A percentile compares a stretch with the other conserved stretches of the same genome.
phyloP scores from a whole-genome alignment of 2,797 vertebrate species.

The Xenopus petersii region DNA sequence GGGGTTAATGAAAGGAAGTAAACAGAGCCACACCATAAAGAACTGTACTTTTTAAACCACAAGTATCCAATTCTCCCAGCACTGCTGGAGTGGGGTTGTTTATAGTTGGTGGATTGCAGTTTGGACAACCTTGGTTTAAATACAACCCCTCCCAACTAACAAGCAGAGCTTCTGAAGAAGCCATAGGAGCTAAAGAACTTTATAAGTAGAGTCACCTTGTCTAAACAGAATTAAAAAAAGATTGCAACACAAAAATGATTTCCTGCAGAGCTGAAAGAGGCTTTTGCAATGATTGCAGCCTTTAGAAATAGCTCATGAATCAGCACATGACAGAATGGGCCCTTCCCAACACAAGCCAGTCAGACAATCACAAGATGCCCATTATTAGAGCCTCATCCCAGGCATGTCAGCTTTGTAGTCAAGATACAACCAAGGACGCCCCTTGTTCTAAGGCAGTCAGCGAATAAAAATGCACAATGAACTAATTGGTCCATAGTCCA shows the following conservation, averaged over 20 bases:
- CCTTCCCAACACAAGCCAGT: neutral
- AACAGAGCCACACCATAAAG: too few species aligned
- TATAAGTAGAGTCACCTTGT: too few species aligned
- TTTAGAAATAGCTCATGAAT: neutral
- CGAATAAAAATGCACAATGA: neutral
- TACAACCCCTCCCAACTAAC: too few species aligned
- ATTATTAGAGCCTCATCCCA: neutral
- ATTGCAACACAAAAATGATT: neutral
- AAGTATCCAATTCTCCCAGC: too few species aligned
- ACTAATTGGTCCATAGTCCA: conserved; percentile 1
- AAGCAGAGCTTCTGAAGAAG: too few species aligned
- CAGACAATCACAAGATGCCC: neutral
- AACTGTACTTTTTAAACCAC: too few species aligned
- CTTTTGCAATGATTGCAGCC: neutral
- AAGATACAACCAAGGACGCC: conserved; percentile 1
- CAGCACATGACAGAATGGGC: neutral
- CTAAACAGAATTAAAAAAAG: too few species aligned
- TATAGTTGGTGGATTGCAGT: too few species aligned
- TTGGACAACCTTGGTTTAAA: too few species aligned
- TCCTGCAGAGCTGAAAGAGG: neutral
- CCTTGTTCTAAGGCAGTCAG: neutral
- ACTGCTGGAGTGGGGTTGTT: too few species aligned
- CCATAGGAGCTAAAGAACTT: too few species aligned
- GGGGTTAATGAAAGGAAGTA: too few species aligned
- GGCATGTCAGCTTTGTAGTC: neutral